Conservation (phyloP, 37 sponge, comb jelly and placozoan genomes). For the Ephydatia muelleri region DNA sequence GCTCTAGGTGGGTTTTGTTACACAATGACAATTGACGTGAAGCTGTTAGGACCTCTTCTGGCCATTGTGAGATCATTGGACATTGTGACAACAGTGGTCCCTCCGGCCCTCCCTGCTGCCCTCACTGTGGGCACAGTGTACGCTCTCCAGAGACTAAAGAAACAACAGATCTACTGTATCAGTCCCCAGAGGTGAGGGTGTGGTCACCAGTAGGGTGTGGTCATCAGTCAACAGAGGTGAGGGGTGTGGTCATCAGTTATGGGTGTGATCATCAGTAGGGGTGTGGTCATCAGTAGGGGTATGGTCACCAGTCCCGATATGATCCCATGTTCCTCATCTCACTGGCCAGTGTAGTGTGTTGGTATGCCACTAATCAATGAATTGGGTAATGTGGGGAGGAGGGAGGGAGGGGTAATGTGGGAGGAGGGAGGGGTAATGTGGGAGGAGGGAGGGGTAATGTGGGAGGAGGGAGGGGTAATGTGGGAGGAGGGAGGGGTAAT, state of each 20-base stretch:
- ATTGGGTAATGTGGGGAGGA: no score
- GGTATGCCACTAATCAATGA: no score
- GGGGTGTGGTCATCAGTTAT: not conserved
- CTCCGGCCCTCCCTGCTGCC: conserved; percentile 95
- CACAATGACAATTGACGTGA: conserved; percentile 15
- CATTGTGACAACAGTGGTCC: conserved; percentile 88
- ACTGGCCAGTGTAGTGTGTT: no score
- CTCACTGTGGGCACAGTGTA: conserved; percentile 95
- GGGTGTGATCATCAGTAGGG: not conserved
- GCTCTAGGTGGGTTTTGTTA: conserved; percentile 35
- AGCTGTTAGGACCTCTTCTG: conserved; percentile 20
- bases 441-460: no score
- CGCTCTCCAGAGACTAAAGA: conserved; percentile 80
- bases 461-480: no score
- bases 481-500: no score
- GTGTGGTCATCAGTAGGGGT: not conserved
- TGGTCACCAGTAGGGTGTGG: no score
- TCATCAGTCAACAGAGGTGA: not conserved
- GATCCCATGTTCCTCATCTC: no score
- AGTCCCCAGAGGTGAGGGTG: conserved; percentile 86
- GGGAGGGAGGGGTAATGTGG: no score
- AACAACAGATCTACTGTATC: conserved; percentile 88
- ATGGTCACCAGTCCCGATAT: not conserved
- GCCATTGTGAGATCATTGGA: conserved; percentile 74
- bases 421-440: no score